These are phyloP conservation scores for Tragelaphus scriptus DNA, from an alignment of 2,113 vertebrate genomes.

Conservation along the genomic window DNA sequence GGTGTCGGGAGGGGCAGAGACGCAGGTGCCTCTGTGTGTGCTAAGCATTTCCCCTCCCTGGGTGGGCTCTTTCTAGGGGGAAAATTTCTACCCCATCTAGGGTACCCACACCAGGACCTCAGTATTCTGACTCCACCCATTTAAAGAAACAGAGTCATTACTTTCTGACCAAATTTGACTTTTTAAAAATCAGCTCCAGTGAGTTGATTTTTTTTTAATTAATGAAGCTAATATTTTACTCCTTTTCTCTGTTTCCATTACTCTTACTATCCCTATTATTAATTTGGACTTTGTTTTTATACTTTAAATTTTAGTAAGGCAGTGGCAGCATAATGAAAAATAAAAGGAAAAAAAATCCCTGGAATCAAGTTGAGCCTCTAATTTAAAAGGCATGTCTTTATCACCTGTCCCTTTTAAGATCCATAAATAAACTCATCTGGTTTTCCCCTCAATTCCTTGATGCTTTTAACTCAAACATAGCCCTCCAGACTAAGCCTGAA, in stretches of 20 bases:
- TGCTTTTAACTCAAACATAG: background rate
- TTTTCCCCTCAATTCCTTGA: background rate
- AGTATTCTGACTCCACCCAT: background rate
- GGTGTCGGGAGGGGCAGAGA: rapidly evolving
- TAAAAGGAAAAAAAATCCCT: background rate
- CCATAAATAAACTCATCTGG: background rate
- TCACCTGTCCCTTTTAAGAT: background rate
- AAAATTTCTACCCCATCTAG: background rate
- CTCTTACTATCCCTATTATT: background rate
- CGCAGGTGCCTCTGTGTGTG: rapidly evolving
- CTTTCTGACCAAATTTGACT: background rate
- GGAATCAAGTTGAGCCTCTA: background rate
- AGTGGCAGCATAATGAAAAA: background rate
- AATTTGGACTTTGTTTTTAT: background rate
- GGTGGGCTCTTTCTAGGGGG: background rate
- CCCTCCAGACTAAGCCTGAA: background rate
- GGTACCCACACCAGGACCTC: background rate
- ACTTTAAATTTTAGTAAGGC: background rate
- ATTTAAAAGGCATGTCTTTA: background rate
- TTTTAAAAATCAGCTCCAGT: background rate
- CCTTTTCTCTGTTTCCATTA: background rate
- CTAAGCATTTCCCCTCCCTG: background rate
- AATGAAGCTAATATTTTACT: background rate
- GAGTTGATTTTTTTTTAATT: background rate
- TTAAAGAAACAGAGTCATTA: background rate